Conservation (phyloP, 2,888 invertebrate species). For the Trichopoda pennipes region DNA sequence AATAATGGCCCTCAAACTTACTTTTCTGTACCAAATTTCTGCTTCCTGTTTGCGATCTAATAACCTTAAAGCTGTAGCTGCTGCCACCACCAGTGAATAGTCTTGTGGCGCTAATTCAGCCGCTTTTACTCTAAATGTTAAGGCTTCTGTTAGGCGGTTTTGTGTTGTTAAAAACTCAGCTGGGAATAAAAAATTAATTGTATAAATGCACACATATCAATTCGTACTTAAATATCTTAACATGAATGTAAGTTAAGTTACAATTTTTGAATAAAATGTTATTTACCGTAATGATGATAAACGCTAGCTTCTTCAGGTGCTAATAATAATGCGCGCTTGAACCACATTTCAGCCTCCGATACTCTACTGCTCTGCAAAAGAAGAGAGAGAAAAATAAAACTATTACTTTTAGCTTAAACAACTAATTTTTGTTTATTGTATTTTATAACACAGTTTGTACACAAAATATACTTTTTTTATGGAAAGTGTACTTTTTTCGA, state of each 20-base stretch:
- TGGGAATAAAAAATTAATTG: slow-evolving; percentile 80
- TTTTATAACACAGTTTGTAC: not conserved
- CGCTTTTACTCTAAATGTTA: slow-evolving; percentile 89
- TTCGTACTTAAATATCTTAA: no score
- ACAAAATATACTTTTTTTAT: not conserved
- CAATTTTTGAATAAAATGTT: not conserved
- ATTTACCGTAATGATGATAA: slow-evolving; percentile 92
- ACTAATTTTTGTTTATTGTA: not conserved
- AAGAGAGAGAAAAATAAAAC: not conserved
- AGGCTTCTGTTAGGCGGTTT: slow-evolving; percentile 90
- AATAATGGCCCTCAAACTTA: slow-evolving; percentile 74
- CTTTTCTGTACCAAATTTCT: slow-evolving; percentile 92
- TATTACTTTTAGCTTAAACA: not conserved
- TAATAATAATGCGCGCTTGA: slow-evolving; percentile 89
- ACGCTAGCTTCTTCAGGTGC: slow-evolving; percentile 92
- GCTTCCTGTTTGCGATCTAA: slow-evolving; percentile 91
- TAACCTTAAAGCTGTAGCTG: slow-evolving; percentile 93
- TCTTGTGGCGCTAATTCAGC: slow-evolving; percentile 89
- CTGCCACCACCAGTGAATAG: slow-evolving; percentile 91
- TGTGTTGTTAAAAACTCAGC: slow-evolving; percentile 93
- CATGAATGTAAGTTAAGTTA: no score
- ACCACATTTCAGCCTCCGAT: slow-evolving; percentile 93
- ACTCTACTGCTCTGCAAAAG: slow-evolving; percentile 87
- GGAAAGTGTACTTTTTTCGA: no score
- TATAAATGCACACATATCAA: no score